These are phyloP conservation scores for Notothenia coriiceps DNA, from an alignment of 2,113 vertebrate species.

Conservation along the genomic window DNA sequence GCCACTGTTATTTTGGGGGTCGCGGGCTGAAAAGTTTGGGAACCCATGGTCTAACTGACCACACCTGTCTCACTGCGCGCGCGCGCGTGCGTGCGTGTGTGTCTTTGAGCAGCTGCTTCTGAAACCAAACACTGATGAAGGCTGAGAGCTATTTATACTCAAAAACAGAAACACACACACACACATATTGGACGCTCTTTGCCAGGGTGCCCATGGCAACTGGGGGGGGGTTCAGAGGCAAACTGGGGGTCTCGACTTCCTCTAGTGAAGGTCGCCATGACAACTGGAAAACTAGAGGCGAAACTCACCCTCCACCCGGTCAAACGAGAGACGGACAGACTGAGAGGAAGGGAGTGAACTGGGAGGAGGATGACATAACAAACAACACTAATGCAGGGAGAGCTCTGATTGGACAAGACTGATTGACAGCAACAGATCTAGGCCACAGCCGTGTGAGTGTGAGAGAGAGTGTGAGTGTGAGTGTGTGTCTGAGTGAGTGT, in stretches of 20 bases:
- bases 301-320: slow-evolving; percentile 3
- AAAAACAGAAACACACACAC: slow-evolving; percentile 6
- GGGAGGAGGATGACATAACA: slow-evolving; percentile 26
- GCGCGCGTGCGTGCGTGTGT: background rate
- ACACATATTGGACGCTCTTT: slow-evolving; percentile 5
- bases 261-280: slow-evolving; percentile 32
- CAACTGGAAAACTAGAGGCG: slow-evolving; percentile 19
- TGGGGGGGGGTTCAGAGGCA: slow-evolving; percentile 36
- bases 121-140: slow-evolving; percentile 60
- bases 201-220: slow-evolving; percentile 65
- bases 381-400: background rate
- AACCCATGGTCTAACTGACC: too few species aligned
- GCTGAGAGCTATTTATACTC: slow-evolving; percentile 50
- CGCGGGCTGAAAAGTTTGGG: too few species aligned
- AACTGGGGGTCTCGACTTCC: slow-evolving; percentile 40
- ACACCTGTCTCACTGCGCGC: too few species aligned
- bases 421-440: slow-evolving; percentile 53
- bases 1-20: too few species aligned
- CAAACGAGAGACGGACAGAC: background rate
- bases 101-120: slow-evolving; percentile 60
- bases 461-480: background rate
- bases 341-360: background rate
- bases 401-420: slow-evolving; percentile 22
- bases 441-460: background rate
- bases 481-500: too few species aligned